Evolutionary conservation across 2,797 vertebrate species (phyloP).

Genomic region (Enteromius fasciolatus): DNA sequence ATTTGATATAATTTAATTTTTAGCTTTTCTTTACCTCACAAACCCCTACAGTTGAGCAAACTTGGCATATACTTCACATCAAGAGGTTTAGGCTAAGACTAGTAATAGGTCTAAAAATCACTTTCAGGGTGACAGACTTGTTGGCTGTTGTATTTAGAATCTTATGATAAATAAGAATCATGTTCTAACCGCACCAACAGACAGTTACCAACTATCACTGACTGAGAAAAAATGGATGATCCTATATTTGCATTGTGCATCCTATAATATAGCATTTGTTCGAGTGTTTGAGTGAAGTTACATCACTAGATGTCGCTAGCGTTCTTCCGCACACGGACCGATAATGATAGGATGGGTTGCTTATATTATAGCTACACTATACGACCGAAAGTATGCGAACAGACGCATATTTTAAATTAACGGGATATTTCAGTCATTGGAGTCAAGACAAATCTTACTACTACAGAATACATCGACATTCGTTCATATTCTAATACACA

Average conservation of each 20-base stretch:
- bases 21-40: neutral
- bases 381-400: neutral
- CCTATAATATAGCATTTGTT: neutral
- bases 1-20: neutral
- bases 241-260: neutral
- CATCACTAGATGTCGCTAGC: conserved; percentile 14
- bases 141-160: too few relatives aligned
- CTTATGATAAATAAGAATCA: too few relatives aligned
- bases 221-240: too few relatives aligned
- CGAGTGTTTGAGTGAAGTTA: neutral
- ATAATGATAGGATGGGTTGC: neutral
- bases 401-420: neutral
- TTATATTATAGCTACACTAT: neutral
- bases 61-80: neutral
- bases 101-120: neutral
- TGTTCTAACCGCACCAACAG: too few relatives aligned
- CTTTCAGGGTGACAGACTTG: neutral
- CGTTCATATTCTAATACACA: neutral
- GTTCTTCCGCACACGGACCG: too few relatives aligned
- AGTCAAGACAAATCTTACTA: neutral
- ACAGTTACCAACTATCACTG: too few relatives aligned
- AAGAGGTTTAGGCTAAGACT: neutral
- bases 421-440: neutral
- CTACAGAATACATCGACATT: neutral
- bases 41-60: neutral